Percentiles rank a stretch among this genome's conserved stretches.
Conservation (phyloP, 1,140 invertebrate genomes). For the Scaptomyza pallida region DNA sequence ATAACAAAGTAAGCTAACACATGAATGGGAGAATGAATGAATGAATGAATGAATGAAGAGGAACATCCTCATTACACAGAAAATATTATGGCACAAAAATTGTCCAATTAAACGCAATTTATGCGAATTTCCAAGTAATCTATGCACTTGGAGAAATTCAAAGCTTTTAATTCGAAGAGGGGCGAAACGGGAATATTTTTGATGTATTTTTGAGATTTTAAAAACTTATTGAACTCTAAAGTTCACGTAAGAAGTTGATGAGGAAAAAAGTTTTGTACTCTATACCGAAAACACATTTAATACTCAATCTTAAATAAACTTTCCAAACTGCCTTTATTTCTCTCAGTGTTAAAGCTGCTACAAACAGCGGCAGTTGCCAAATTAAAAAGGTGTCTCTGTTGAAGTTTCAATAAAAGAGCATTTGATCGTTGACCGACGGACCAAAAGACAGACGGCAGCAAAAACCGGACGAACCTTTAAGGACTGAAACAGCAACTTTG, state of each 20-base stretch:
- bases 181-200: too few species aligned
- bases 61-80: constrained; percentile 63
- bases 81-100: constrained; percentile 46
- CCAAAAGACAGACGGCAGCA: not conserved
- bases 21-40: constrained; percentile 4
- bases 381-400: constrained; percentile 79
- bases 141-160: constrained; percentile 1
- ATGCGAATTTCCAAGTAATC: constrained; percentile 76
- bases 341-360: constrained; percentile 5
- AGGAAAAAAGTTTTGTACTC: too few species aligned
- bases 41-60: too few species aligned
- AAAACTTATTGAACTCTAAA: too few species aligned
- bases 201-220: too few species aligned
- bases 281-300: too few species aligned
- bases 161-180: too few species aligned
- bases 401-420: constrained; percentile 69
- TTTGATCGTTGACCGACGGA: constrained; percentile 49
- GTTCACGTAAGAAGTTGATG: too few species aligned
- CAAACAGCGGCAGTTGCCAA: constrained; percentile 60
- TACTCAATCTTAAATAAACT: too few species aligned
- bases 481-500: constrained; percentile 76
- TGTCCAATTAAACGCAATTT: constrained; percentile 82
- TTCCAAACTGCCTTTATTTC: too few species aligned
- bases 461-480: not conserved
- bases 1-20: constrained; percentile 26